A percentile compares a stretch with the other conserved stretches of the same genome.
Evolutionary conservation across 2,797 vertebrate species (phyloP).

Genomic region (Sciurus carolinensis): DNA sequence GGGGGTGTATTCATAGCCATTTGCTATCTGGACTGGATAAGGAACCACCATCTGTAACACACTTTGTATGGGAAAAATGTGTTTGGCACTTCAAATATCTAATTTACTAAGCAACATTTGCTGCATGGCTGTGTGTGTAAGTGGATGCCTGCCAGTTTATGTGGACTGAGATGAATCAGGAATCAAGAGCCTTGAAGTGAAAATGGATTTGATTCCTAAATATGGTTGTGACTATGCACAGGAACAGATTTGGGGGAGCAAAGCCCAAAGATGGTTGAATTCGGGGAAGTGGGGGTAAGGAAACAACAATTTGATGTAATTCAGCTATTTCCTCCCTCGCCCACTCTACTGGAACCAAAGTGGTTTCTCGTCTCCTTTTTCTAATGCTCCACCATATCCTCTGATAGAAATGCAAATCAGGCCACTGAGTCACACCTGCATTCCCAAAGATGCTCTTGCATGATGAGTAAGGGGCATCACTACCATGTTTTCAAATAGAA

Average conservation of each 20-base stretch:
- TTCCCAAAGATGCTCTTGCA: not conserved
- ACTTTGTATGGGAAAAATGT: conserved; percentile 57
- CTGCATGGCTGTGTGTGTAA: conserved; percentile 3
- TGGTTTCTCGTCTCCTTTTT: conserved; percentile 23
- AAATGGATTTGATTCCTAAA: conserved; percentile 73
- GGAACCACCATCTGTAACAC: conserved; percentile 4
- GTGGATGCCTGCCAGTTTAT: conserved; percentile 56
- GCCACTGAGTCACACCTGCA: not conserved
- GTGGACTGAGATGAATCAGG: conserved; percentile 71
- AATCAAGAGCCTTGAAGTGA: conserved; percentile 68
- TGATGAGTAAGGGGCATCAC: not conserved
- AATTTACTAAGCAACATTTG: conserved; percentile 70
- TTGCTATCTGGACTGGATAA: conserved; percentile 50
- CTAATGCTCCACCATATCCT: not conserved
- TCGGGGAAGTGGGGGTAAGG: not conserved
- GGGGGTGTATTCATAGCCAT: not conserved
- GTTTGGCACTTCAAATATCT: conserved; percentile 22
- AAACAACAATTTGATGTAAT: conserved; percentile 53
- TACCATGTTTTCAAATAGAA: conserved; percentile 1
- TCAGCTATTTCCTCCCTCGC: conserved; percentile 61
- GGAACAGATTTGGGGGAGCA: conserved; percentile 52
- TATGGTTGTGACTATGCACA: conserved; percentile 44
- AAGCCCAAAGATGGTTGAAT: conserved; percentile 42
- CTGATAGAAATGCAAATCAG: conserved; percentile 55
- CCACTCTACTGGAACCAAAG: conserved; percentile 1